Base-by-base conservation (phyloP, 2,888 invertebrate genomes). In the Tineola bisselliella region DNA sequence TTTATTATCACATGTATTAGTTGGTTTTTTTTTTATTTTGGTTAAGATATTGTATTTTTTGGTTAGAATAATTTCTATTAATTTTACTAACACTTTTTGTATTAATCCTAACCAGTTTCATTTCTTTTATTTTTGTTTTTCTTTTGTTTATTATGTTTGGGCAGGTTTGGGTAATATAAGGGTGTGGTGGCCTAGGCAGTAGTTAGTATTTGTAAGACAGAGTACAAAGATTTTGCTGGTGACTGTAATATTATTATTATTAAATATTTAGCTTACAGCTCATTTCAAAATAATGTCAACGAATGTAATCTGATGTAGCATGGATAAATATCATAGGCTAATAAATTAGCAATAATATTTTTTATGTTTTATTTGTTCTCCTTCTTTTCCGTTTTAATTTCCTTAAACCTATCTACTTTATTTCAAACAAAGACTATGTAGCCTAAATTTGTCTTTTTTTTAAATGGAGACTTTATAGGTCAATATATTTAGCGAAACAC, bases 251-350 rank as follows among this genome's bases (percentile, higher is more conserved):
- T 61, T 81, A 77, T 61, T 81, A 77, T 77, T 76, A 74, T 62
- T 61, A 74, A 75, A 72, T 72, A 76, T 84, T 83, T 84, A 82
- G 84, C 86, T 87, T 84, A 82, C 81, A 65, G 65, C 64, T 81
- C 84, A 81, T 78, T 82, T 82, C 80, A 81, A 80, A 84, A 83
- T 76, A 78, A 77, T 81, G 87, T 88, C 88, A 88, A 87, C 88
- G 88, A 88, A 88, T 87, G 84, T 87, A 88, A 87, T 88, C 88
- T 84, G 87, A 82, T 71, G 86, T 88, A 88, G 88, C 83, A 70
- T 80, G 82, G 76, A 73, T 79, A 84, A 84, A 81, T 84, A 84
- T 84, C 65, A 65, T 66, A 66, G 66, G 66, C 65, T 87, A 87
- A 88, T 87, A 88, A 87, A 83, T 86, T 88, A 88, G 88, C 88